phyloP scores from a whole-genome alignment of 2,797 vertebrate genomes.

The Enteromius thamalakanensis region DNA sequence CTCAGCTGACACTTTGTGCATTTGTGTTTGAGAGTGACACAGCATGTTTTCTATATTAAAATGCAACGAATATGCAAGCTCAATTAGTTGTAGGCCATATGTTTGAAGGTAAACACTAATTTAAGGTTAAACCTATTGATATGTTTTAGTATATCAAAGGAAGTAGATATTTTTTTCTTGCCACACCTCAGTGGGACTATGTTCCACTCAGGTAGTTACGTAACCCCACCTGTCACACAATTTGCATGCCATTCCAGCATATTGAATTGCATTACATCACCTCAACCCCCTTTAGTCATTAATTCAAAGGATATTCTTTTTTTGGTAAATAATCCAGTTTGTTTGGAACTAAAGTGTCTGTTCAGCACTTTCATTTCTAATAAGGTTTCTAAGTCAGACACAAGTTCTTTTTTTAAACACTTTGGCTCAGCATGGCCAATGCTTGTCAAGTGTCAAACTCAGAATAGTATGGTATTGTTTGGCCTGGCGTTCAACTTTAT shows the following conservation, averaged over 20 bases:
- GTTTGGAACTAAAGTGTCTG: constrained; percentile 66
- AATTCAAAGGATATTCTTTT: neutral
- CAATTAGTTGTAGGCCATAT: neutral
- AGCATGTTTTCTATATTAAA: constrained; percentile 20
- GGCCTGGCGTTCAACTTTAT: constrained; percentile 59
- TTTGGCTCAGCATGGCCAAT: constrained; percentile 50
- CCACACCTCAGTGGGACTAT: constrained; percentile 18
- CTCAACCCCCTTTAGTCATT: neutral
- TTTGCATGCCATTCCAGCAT: constrained; percentile 32
- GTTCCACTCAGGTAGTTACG: neutral
- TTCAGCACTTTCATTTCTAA: constrained; percentile 65
- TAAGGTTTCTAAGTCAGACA: constrained; percentile 72
- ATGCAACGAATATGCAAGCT: constrained; percentile 11
- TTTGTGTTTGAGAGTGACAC: constrained; percentile 39
- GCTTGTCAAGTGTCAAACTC: constrained; percentile 59
- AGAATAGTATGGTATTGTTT: constrained; percentile 67
- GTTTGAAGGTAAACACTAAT: neutral
- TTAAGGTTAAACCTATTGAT: neutral
- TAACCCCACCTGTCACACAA: constrained; percentile 6
- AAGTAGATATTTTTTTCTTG: neutral
- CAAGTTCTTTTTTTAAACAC: constrained; percentile 64
- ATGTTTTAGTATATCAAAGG: neutral
- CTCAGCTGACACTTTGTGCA: constrained; percentile 35
- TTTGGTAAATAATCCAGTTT: constrained; percentile 39
- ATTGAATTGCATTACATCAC: constrained; percentile 22